These are phyloP conservation scores for Momotus momota DNA, from an alignment of 2,797 vertebrate species.

Conservation along the genomic window DNA sequence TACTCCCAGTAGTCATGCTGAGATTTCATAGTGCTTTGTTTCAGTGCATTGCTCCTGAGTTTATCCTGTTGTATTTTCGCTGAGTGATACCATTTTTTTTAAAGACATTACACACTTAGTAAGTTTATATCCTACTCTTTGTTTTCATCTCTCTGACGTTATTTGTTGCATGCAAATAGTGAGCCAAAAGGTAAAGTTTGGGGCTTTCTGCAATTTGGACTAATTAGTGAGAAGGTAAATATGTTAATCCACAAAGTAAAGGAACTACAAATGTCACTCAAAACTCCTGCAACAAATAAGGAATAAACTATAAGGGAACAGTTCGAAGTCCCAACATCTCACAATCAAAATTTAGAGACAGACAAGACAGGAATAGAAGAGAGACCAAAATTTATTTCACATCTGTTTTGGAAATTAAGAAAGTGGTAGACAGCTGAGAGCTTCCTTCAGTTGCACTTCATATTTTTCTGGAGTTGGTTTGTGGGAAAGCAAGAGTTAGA, in stretches of 20 bases:
- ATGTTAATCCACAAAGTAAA: not conserved
- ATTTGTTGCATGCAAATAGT: not conserved
- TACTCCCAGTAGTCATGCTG: not conserved
- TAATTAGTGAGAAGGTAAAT: not conserved
- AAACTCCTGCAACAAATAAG: not conserved
- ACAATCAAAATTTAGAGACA: constrained; percentile 5
- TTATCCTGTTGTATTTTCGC: not conserved
- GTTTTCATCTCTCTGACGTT: not conserved
- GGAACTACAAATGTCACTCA: not conserved
- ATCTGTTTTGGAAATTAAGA: constrained; percentile 42
- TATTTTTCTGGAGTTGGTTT: constrained; percentile 29
- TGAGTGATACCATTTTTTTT: not conserved
- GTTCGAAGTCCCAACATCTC: constrained; percentile 1
- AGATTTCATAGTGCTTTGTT: not conserved
- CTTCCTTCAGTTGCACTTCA: constrained; percentile 29
- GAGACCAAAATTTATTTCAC: constrained; percentile 30
- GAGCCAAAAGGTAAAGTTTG: not conserved
- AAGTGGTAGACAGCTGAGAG: constrained; percentile 26
- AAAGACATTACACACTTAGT: not conserved
- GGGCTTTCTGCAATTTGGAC: not conserved
- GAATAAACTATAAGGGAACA: not conserved
- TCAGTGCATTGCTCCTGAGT: not conserved
- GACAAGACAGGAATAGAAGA: constrained; percentile 13
- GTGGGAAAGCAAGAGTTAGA: constrained; percentile 23
- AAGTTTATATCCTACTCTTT: not conserved